phyloP scores from a whole-genome alignment of 2,797 vertebrate genomes.

The Darevskia mixta region DNA sequence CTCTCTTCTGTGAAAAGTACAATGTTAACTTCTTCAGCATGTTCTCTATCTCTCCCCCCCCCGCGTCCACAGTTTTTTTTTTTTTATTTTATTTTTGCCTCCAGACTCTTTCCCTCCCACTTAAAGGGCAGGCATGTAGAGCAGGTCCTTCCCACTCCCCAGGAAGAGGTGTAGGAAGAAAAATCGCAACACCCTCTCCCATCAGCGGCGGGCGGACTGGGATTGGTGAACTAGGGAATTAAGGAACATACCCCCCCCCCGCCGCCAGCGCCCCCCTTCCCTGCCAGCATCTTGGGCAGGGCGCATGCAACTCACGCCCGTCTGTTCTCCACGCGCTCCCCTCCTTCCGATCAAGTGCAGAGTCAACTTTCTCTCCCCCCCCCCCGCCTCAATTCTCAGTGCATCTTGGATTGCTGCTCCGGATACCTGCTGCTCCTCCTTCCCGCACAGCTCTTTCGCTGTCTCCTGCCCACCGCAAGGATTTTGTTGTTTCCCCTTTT shows the following conservation, averaged over 20 bases:
- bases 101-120: neutral
- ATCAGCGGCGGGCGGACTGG: neutral
- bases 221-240: neutral
- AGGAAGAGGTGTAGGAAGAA: neutral
- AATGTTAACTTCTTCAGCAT: neutral
- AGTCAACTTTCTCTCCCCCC: conserved; percentile 31
- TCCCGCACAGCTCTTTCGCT: neutral
- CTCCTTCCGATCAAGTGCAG: conserved; percentile 20
- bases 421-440: neutral
- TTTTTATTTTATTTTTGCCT: no score
- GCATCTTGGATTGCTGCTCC: conserved; percentile 13
- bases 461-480: neutral
- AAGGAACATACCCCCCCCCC: neutral
- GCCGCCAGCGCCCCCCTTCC: no score
- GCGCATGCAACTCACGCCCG: neutral
- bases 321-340: neutral
- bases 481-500: neutral
- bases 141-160: no score
- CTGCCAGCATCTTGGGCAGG: neutral
- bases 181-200: neutral
- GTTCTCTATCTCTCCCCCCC: no score
- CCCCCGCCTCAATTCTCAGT: neutral
- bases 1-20: neutral
- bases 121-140: no score
- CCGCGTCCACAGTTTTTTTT: no score